phyloP scores from a whole-genome alignment of 2,113 vertebrate genomes.

The Oenanthe melanoleuca region DNA sequence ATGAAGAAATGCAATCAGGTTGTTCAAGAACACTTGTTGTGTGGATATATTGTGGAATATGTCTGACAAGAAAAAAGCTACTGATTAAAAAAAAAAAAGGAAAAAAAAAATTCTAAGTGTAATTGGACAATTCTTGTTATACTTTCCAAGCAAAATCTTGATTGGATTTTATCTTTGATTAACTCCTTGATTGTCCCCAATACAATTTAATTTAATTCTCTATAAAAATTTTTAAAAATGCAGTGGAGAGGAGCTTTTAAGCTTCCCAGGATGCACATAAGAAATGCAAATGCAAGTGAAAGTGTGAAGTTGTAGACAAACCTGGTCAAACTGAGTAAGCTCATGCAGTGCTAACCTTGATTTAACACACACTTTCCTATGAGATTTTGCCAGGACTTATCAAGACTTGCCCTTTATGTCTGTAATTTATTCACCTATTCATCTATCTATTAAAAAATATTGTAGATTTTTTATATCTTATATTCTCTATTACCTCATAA shows the following conservation, averaged over 20 bases:
- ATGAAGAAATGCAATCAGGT: background rate
- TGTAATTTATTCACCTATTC: background rate
- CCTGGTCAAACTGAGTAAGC: background rate
- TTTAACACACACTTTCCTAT: background rate
- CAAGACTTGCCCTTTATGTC: background rate
- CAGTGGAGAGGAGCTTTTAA: background rate
- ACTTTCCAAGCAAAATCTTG: background rate
- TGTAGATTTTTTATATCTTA: background rate
- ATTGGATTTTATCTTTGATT: conserved; percentile 9
- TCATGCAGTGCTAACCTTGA: background rate
- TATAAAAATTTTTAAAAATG: background rate
- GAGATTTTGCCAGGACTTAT: background rate
- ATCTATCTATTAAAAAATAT: background rate
- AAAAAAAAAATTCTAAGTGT: background rate
- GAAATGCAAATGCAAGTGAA: background rate
- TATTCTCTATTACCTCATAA: background rate
- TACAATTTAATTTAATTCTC: background rate
- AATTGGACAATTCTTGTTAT: background rate
- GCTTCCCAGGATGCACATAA: background rate
- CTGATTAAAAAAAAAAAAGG: background rate
- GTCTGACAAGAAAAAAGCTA: background rate
- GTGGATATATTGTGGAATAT: background rate
- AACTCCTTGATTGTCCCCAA: background rate
- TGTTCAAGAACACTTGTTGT: background rate
- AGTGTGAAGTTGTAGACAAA: background rate